phyloP scores from a whole-genome alignment of 2,888 invertebrate species.

The Panzeria rudis region DNA sequence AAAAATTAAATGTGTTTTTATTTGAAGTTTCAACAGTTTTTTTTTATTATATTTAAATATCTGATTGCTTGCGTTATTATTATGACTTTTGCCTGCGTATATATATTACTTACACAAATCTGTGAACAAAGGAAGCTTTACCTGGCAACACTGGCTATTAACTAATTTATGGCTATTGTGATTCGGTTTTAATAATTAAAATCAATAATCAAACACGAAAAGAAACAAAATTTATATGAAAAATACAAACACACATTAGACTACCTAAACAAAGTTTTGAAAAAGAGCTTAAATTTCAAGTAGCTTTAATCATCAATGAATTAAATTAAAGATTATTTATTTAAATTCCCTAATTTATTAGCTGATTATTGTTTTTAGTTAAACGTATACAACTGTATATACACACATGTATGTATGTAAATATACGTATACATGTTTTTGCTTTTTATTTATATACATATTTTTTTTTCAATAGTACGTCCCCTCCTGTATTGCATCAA shows the following conservation, averaged over 20 bases:
- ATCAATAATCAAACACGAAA: constrained; percentile 18
- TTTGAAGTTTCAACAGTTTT: too few relatives aligned
- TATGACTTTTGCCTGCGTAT: too few relatives aligned
- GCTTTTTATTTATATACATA: background rate
- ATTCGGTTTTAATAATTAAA: constrained; percentile 29
- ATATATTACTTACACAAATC: too few relatives aligned
- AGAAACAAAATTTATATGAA: constrained; percentile 22
- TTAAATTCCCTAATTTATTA: constrained; percentile 61
- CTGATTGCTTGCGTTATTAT: too few relatives aligned
- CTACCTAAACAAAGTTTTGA: constrained; percentile 39
- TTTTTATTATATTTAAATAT: too few relatives aligned
- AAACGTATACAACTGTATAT: background rate
- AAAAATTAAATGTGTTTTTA: too few relatives aligned
- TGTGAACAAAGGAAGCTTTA: too few relatives aligned
- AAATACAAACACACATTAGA: background rate
- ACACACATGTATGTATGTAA: background rate
- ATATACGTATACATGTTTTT: background rate
- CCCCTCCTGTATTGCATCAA: constrained; percentile 52
- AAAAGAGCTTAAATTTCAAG: constrained; percentile 12
- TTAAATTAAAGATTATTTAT: constrained; percentile 48
- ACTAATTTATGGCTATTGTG: constrained; percentile 25
- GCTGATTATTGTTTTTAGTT: constrained; percentile 17
- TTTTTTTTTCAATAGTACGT: background rate
- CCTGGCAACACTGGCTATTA: background rate
- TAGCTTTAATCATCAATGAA: constrained; percentile 46